Evolutionary conservation across 2,888 invertebrate genomes (phyloP).

Genomic region (Coecobrya sp.): DNA sequence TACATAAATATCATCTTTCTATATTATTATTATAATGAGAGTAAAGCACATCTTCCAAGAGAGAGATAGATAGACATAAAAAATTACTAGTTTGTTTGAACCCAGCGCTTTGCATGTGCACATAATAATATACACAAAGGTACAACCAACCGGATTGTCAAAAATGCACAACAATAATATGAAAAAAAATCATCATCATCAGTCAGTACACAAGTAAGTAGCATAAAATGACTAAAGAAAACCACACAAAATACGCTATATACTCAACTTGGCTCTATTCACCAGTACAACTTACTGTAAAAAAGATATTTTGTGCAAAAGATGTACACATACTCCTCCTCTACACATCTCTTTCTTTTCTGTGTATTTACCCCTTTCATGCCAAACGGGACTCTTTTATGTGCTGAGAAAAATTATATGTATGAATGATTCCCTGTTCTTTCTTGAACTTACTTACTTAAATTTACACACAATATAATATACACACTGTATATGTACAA

Average conservation of each 20-base stretch:
- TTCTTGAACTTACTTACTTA: too few relatives aligned
- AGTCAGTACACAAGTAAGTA: background rate
- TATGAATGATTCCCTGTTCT: background rate
- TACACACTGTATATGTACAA: background rate
- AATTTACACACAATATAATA: background rate
- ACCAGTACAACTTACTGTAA: background rate
- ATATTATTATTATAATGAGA: background rate
- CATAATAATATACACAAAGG: slow-evolving; percentile 61
- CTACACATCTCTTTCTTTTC: too few relatives aligned
- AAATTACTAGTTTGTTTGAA: slow-evolving; percentile 23
- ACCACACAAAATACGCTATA: background rate
- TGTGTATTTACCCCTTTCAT: background rate
- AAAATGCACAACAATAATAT: slow-evolving; percentile 51
- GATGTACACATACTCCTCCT: background rate
- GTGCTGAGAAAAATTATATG: background rate
- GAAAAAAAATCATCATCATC: background rate
- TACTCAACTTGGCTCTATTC: background rate
- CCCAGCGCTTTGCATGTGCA: slow-evolving; percentile 20
- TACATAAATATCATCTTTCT: background rate
- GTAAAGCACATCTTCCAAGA: background rate
- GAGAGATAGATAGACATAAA: background rate
- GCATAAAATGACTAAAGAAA: background rate
- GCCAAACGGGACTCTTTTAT: background rate
- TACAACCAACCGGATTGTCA: slow-evolving; percentile 48
- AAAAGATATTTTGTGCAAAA: background rate